Evolutionary conservation across 1,140 invertebrate genomes (phyloP).

Genomic region (Papilio machaon): DNA sequence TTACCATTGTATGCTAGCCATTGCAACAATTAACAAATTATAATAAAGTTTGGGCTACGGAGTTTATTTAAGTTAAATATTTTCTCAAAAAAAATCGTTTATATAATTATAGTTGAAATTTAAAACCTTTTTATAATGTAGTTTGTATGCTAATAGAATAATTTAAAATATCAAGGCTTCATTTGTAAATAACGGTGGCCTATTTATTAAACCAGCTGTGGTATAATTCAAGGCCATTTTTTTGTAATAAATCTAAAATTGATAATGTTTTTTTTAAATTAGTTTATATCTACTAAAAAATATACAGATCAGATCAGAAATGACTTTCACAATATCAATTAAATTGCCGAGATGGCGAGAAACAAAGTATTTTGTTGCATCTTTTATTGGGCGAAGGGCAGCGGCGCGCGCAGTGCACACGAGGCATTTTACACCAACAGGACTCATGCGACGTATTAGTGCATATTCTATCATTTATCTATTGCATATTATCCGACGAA

Average conservation of each 20-base stretch:
- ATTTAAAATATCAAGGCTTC: slow-evolving; percentile 22
- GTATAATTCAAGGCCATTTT: neutral
- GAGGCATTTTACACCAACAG: slow-evolving; percentile 61
- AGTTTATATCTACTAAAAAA: neutral
- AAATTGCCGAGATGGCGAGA: neutral
- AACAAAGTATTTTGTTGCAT: neutral
- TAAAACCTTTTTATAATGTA: neutral
- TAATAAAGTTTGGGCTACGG: neutral
- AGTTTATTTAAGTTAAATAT: neutral
- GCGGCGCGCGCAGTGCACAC: slow-evolving; percentile 54
- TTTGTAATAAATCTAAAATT: neutral
- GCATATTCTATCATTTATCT: neutral
- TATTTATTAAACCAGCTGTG: neutral
- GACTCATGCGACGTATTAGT: slow-evolving; percentile 67
- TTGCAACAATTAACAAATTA: neutral
- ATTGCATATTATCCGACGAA: slow-evolving; percentile 9
- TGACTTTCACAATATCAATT: neutral
- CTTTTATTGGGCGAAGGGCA: neutral
- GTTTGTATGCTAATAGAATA: slow-evolving; percentile 3
- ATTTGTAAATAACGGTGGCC: slow-evolving; percentile 1
- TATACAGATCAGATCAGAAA: neutral
- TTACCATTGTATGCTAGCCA: neutral
- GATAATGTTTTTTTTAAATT: neutral
- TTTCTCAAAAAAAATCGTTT: neutral
- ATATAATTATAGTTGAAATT: neutral